A percentile compares a stretch with the other conserved stretches of the same genome.
These are phyloP conservation scores for Cheilinus undulatus DNA, from an alignment of 2,113 vertebrate genomes.

Conservation along the genomic window DNA sequence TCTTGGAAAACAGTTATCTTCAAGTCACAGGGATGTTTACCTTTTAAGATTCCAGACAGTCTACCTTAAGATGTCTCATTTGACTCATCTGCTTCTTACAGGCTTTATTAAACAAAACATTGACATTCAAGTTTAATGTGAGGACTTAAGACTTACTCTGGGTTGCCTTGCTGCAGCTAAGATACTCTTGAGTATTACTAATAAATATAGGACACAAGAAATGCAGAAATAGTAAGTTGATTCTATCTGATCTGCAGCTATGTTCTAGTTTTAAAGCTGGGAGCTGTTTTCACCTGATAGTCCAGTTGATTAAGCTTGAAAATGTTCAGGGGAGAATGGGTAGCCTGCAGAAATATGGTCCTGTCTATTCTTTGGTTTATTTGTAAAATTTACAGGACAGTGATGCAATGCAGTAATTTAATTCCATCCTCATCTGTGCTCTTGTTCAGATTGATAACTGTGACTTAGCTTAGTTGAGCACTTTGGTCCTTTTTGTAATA, in stretches of 20 bases:
- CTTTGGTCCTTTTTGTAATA: too few species aligned
- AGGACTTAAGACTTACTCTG: not conserved
- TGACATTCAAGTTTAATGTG: not conserved
- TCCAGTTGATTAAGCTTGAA: too few species aligned
- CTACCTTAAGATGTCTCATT: slow-evolving; percentile 8
- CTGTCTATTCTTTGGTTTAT: too few species aligned
- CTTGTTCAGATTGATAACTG: too few species aligned
- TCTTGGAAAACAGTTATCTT: slow-evolving; percentile 17
- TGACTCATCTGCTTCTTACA: not conserved
- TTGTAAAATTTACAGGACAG: too few species aligned
- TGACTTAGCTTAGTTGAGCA: too few species aligned
- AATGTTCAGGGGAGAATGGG: too few species aligned
- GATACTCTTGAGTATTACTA: not conserved
- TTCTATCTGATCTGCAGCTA: slow-evolving; percentile 26
- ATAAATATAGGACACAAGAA: not conserved
- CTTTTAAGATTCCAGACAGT: slow-evolving; percentile 22
- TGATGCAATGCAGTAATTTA: too few species aligned
- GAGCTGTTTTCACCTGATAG: too few species aligned
- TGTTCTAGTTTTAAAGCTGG: slow-evolving; percentile 19
- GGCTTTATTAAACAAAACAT: not conserved
- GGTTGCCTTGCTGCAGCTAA: not conserved
- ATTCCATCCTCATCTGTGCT: too few species aligned
- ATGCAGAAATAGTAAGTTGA: not conserved
- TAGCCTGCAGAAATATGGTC: too few species aligned
- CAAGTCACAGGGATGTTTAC: slow-evolving; percentile 7